Evolutionary conservation across 2,888 invertebrate genomes (phyloP), one percentile per base, ranked within the genome.

Genomic region (Fissipunctia ypsillon): DNA sequence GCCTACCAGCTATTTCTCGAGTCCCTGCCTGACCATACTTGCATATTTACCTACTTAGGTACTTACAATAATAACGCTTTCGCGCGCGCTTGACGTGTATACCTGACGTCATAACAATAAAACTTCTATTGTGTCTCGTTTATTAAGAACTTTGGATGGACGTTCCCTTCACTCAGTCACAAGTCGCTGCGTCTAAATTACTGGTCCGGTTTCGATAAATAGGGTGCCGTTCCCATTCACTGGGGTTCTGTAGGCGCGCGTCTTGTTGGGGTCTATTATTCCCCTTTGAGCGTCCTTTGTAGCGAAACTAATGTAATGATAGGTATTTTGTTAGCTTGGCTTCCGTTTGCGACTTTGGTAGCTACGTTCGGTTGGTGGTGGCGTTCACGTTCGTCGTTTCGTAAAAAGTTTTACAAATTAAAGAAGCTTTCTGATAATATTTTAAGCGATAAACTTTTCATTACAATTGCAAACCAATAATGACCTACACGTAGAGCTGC

Each of bases 181-280:
- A 66, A 63, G 56, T 45, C 56, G 56, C 41, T 69, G 52, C 66
- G 22, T 78, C 61, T 41, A 78, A 79, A 78, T 70, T 69, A 67
- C 79, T 54, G 48, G 43, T 59, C 66, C 61, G 57, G 66, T 67
- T 83, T 54, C 43, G 19, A 78, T 65, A 67, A 43, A 69, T 52
- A 48, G 57, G 78, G 82, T 65, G 68, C 7, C 35, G n/a, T 14
- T 38, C 25, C 48, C 22, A 31, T 63, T 69, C 56, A 63, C 28
- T 52, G 57, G 56, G 57, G 52, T 50, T 50, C 61, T 12, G 10
- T 66, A 35, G 14, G 22, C 35, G 16, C 56, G n/a, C 14, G 45
- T 67, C 70, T 54, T 78, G 48, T 54, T 78, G 48, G 50, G 7
- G 25, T 61, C 25, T 45, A 45, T 43, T 45, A 50, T 54, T 54